phyloP scores from a whole-genome alignment of 2,888 invertebrate species.

The Exocentrus adspersus region DNA sequence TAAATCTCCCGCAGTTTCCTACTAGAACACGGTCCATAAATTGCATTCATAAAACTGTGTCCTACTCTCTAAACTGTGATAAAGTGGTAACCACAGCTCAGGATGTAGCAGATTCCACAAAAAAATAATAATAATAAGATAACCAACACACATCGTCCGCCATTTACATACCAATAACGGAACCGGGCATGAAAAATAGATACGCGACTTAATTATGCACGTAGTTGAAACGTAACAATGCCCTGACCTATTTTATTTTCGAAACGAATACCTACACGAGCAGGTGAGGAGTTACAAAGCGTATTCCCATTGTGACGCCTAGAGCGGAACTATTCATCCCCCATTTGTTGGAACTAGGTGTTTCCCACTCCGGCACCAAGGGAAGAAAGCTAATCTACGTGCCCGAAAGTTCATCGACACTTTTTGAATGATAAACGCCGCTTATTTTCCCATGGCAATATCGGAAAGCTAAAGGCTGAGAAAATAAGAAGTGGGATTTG shows the following conservation, averaged over 20 bases:
- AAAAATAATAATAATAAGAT: not conserved
- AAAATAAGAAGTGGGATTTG: constrained; percentile 3
- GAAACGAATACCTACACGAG: not conserved
- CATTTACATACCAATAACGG: not conserved
- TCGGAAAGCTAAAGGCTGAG: not conserved
- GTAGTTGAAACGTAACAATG: not conserved
- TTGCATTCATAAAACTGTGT: too few relatives aligned
- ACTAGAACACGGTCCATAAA: too few relatives aligned
- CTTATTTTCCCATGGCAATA: not conserved
- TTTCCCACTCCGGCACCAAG: not conserved
- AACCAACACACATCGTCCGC: too few relatives aligned
- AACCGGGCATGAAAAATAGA: not conserved
- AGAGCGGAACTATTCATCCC: not conserved
- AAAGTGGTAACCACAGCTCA: not conserved
- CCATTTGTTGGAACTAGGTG: too few relatives aligned
- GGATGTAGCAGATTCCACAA: constrained; percentile 8
- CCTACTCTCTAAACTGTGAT: too few relatives aligned
- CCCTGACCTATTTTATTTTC: constrained; percentile 7
- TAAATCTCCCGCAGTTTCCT: too few relatives aligned
- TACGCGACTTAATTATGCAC: constrained; percentile 1
- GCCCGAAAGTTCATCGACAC: too few relatives aligned
- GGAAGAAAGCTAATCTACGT: too few relatives aligned
- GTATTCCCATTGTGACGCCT: not conserved
- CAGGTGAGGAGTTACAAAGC: constrained; percentile 7
- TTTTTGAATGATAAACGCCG: not conserved